A percentile compares a stretch with the other conserved stretches of the same genome.
Conservation (phyloP, 2,797 vertebrate genomes). For the Gobionotothen gibberifrons region DNA sequence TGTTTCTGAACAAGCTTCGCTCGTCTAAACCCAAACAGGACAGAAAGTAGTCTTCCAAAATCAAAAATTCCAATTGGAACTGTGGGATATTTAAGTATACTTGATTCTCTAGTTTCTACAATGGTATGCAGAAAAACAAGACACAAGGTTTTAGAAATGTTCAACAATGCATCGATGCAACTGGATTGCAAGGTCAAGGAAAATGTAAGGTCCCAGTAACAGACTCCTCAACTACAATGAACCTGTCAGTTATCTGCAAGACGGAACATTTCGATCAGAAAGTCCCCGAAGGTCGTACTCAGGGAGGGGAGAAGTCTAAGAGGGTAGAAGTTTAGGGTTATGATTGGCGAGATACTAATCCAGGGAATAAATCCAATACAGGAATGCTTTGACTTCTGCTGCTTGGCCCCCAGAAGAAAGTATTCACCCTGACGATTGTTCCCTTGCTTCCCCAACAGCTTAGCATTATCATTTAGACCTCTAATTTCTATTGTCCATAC, state of each 20-base stretch:
- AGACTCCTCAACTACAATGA: neutral
- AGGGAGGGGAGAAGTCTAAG: constrained; percentile 1
- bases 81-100: neutral
- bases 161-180: neutral
- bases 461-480: constrained; percentile 21
- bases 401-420: constrained; percentile 37
- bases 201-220: constrained; percentile 3
- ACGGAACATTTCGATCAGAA: constrained; percentile 26
- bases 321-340: constrained; percentile 22
- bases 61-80: too few relatives aligned
- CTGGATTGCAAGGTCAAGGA: neutral
- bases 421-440: constrained; percentile 55
- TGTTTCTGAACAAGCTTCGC: too few relatives aligned
- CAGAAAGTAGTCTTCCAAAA: too few relatives aligned
- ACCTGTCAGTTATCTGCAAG: neutral
- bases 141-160: neutral
- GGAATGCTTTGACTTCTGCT: constrained; percentile 52
- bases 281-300: constrained; percentile 9
- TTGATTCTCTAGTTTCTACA: neutral
- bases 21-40: too few relatives aligned
- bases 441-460: constrained; percentile 48
- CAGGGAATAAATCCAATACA: constrained; percentile 16
- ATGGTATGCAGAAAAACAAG: neutral
- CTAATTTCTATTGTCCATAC: neutral
- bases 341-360: constrained; percentile 8